Base-by-base conservation (phyloP, 2,888 invertebrate species). In the Mesoligia furuncula region DNA sequence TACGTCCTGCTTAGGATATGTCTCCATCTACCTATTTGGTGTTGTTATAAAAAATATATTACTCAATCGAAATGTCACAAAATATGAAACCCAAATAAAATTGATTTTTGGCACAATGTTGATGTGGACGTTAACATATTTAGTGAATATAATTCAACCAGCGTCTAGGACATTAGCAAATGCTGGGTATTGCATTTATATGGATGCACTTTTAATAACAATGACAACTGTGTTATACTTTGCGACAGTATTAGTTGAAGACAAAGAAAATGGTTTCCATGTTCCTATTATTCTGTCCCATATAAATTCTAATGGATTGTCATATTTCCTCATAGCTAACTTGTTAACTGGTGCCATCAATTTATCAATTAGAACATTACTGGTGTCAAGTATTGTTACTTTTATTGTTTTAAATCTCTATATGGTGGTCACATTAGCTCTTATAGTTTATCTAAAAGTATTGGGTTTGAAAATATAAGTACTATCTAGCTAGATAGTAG, bases 271-370 rank as follows among this genome's bases (percentile, higher is more conserved):
- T 66, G 90, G 92, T 83, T 82, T 90, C 68, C 45, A 61, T 6
- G 93, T 96, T 27, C 97, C 98, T 69, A 91, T 97, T 61, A 97
- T 98, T 81, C 97, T 98, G 73, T 97, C 97, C 86, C 97, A 98
- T 31, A 97, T 99, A 48, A 99, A 98, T 94, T 97, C 97, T 83
- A 99, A 99, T 95, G 99, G 98, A 2, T 95, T 99, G 51, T 91
- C 97, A n/a, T 98, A 98, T 93, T 99, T 99, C 93, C 95, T 99
- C 73, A 85, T 98, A 24, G 98, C 98, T 2, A 99, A 99, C 96
- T 85, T 99, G 51, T 91, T 98, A 27, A 99, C 99, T 0, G 99
- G 99, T 17, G 90, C 97, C 6, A 97, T 99, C 9, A 99, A 99
- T 95, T 96, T 99, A 91, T 94, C 95, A 20, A 94, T 98, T 24